phyloP scores from a whole-genome alignment of 2,113 vertebrate species.

The Dipodomys spectabilis region DNA sequence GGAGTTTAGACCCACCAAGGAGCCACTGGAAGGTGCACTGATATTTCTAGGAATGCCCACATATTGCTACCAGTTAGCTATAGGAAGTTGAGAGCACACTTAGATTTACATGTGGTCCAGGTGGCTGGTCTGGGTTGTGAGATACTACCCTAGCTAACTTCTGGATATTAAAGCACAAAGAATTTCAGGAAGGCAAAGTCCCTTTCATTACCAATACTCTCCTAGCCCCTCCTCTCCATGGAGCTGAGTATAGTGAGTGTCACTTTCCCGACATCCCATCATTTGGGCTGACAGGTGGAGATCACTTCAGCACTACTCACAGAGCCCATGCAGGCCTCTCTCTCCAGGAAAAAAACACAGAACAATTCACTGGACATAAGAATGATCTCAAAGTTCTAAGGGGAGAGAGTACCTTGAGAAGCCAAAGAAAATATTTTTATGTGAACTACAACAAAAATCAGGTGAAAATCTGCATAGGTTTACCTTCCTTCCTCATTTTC shows the following conservation, averaged over 20 bases:
- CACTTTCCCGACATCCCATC: neutral
- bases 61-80: neutral
- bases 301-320: neutral
- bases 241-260: neutral
- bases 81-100: neutral
- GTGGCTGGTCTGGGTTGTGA: neutral
- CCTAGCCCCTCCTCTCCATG: neutral
- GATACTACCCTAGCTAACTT: neutral
- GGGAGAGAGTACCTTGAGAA: neutral
- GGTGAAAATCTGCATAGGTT: neutral
- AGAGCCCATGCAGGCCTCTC: neutral
- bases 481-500: neutral
- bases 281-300: neutral
- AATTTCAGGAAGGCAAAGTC: neutral
- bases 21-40: neutral
- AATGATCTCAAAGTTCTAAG: constrained; percentile 3
- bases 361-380: neutral
- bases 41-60: neutral
- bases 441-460: neutral
- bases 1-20: neutral
- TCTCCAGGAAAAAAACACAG: neutral
- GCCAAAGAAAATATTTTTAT: constrained; percentile 34
- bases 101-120: neutral
- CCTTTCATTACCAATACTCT: neutral
- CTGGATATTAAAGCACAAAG: neutral